Evolutionary conservation across 2,888 invertebrate genomes (phyloP).

Genomic region (Xestia c-nigrum): DNA sequence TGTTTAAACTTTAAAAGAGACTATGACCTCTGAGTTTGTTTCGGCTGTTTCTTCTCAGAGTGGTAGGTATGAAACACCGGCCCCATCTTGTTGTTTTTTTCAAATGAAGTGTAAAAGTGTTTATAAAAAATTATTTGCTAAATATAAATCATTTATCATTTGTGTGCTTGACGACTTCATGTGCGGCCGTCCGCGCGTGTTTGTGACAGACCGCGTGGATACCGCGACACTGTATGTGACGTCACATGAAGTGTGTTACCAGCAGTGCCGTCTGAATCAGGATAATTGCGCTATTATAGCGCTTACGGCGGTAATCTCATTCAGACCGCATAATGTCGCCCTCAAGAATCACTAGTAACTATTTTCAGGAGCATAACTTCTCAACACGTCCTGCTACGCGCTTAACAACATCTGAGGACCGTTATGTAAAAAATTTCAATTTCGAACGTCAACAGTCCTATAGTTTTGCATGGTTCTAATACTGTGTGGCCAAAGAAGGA

Average conservation of each 20-base stretch:
- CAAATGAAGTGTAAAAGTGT: too few relatives aligned
- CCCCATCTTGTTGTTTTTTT: too few relatives aligned
- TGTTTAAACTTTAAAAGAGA: too few relatives aligned
- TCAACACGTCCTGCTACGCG: background rate
- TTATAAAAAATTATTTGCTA: too few relatives aligned
- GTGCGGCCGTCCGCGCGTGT: too few relatives aligned
- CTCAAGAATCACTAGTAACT: background rate
- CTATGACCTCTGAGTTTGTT: too few relatives aligned
- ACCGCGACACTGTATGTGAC: background rate
- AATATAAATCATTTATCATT: too few relatives aligned
- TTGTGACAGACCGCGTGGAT: too few relatives aligned
- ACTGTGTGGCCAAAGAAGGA: background rate
- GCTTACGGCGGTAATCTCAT: background rate
- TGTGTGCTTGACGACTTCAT: conserved; percentile 92
- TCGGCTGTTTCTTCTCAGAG: too few relatives aligned
- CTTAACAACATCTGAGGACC: background rate
- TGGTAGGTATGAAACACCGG: too few relatives aligned
- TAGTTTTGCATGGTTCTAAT: background rate
- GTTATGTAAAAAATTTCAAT: background rate
- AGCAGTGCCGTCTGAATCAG: background rate
- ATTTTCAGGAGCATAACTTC: background rate
- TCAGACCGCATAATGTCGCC: background rate
- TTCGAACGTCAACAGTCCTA: background rate
- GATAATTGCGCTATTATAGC: background rate
- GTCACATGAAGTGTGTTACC: background rate